Base-by-base conservation (phyloP, 2,113 vertebrate genomes). In the Collichthys lucidus region DNA sequence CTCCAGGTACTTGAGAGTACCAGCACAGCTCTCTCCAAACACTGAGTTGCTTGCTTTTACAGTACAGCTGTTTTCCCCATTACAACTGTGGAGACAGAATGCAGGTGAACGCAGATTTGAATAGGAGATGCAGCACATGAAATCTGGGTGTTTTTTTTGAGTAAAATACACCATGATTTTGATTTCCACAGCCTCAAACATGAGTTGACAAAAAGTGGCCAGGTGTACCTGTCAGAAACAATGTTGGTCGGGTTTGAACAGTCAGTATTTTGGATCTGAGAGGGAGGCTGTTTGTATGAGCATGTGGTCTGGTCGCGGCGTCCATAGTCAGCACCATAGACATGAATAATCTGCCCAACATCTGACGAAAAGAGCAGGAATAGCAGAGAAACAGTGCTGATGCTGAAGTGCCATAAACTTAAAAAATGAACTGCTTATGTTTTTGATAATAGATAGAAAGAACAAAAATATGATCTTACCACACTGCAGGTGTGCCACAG, bases 1-100 rank as follows among this genome's bases (percentile, higher is more conserved):
- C 66, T 90, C 88, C 82, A 93, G 80, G 82, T 92, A 92, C 73
- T 93, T 93, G 80, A 82, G 82, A 1, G 85, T 93, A 29, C 65
- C 71, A 0, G 0, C 0, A 24, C 92, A 93, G 7, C 83, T 69
- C 16, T 93, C 85, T 55, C 88, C 85, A 44, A 92, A 89, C 75
- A 75, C 26, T 0, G 60, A 62, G 64, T 44, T 84, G 4, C 5
- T 64, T 0, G n/a, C 88, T 0, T 0, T 4, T 53, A 93, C 6
- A 0, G 20, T 57, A 5, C 92, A 93, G 68, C 24, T 87, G 66
- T 77, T 89, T 62, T 76, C 67, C 11, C 88, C 88, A 10, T 88
- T 78, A 4, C 91, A 93, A 3, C 92, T 93, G 82, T 73, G 20
- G 14, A 87, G 14, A 15, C 17, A 73, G 17, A 63, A 31, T 1